Base-by-base conservation (phyloP, 92 coral and sea anemone species). In the Heliopora coerulea region DNA sequence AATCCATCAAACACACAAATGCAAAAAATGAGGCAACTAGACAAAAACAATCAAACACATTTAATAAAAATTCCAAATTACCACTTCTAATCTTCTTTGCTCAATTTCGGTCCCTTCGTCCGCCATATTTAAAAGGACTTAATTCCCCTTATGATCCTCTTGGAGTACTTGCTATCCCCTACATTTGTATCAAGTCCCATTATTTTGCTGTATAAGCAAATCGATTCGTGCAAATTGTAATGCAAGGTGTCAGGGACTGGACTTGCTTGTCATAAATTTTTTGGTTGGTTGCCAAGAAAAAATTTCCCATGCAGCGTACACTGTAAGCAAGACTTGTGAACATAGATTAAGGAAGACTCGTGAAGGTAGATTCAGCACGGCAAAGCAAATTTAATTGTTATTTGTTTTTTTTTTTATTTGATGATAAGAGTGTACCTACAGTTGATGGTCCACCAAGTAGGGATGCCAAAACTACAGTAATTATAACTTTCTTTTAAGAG, bases 51-150 rank as follows among this genome's bases (percentile, higher is more conserved):
- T 11, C n/a, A 41, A 40, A 1, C 13, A 32, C 1, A 14, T 35
- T 48, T 12, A 24, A 23, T 2, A 74, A 1, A 56, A 15, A 73
- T 18, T 21, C 28, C 21, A 37, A 86, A 87, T 49, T 84, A 89
- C 96, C 83, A 89, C 91, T 87, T 89, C 91, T 34, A 89, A 78
- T 62, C 83, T 80, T n/a, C 83, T 88, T 41, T 60, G 20, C 40
- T 56, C 79, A 61, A 37, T 54, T 49, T 64, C 82, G 9, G 14
- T 69, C 31, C 44, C 85, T 21, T 37, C 72, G 79, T 85, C 96
- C 89, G 91, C 96, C 96, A 89, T 89, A 21, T 84, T 89, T 81
- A 46, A 74, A 52, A 80, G 12, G 15, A 1, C 7, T 35, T 21
- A 32, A 23, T 50, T 6, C 30, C 23, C 61, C 23, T 56, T 56